These are phyloP conservation scores for Drosophila formosana DNA, from an alignment of 2,888 invertebrate genomes.

Conservation along the genomic window DNA sequence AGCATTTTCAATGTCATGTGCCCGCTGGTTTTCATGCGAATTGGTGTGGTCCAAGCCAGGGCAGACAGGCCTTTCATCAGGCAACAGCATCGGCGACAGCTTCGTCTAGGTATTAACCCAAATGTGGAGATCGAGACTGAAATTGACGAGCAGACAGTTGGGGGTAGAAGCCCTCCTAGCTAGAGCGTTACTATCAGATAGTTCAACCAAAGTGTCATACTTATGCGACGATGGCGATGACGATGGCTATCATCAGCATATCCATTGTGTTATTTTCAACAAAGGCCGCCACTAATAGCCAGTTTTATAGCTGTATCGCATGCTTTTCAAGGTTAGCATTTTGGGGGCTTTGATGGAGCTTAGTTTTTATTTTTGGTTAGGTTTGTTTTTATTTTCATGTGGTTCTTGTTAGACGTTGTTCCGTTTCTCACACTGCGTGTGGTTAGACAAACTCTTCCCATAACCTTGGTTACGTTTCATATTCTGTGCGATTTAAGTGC, in stretches of 20 bases:
- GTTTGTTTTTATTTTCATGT: conserved; percentile 11
- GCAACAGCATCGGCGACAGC: conserved; percentile 11
- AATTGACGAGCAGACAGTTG: neutral
- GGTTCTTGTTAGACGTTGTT: conserved; percentile 11
- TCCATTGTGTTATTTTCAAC: conserved; percentile 18
- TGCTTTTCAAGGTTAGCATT: conserved; percentile 44
- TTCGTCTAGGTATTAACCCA: conserved; percentile 37
- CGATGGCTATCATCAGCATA: conserved; percentile 20
- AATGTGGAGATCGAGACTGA: conserved; percentile 24
- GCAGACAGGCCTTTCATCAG: conserved; percentile 44
- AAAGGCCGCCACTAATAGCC: conserved; percentile 28
- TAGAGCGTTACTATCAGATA: neutral
- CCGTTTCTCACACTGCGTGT: conserved; percentile 28
- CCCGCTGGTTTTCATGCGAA: conserved; percentile 39
- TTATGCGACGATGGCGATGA: conserved; percentile 7
- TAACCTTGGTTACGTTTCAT: conserved; percentile 41
- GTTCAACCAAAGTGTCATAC: conserved; percentile 19
- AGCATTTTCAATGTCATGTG: conserved; percentile 74
- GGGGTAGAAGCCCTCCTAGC: conserved; percentile 1
- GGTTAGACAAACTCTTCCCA: conserved; percentile 33
- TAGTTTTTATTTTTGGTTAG: conserved; percentile 1
- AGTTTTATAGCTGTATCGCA: conserved; percentile 23
- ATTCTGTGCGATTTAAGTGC: conserved; percentile 6
- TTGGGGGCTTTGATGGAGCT: conserved; percentile 9
- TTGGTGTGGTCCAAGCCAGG: conserved; percentile 26